Percentiles rank a stretch among this genome's conserved stretches.
Evolutionary conservation across 2,113 vertebrate species (phyloP).

Genomic region (Gallinago media): DNA sequence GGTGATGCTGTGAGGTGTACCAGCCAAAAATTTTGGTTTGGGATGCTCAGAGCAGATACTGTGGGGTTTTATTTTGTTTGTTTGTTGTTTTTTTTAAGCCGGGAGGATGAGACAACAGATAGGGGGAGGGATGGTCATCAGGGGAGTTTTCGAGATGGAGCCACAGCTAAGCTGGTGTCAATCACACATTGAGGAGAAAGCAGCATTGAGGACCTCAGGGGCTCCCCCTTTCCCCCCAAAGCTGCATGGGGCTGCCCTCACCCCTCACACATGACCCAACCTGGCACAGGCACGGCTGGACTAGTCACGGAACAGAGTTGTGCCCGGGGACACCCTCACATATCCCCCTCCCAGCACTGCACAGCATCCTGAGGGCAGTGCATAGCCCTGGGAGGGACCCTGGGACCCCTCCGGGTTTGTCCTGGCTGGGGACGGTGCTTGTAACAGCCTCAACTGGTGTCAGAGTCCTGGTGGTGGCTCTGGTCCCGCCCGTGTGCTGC

Average conservation of each 20-base stretch:
- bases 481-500: fast-evolving
- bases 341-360: neutral
- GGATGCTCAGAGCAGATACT: neutral
- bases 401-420: too few species aligned
- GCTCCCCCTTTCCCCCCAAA: neutral
- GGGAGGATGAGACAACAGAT: neutral
- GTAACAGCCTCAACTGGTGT: fast-evolving
- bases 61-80: neutral
- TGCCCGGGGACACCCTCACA: too few species aligned
- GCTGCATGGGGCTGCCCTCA: too few species aligned
- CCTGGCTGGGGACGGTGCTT: fast-evolving
- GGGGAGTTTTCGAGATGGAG: neutral
- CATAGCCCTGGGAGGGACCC: neutral
- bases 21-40: neutral
- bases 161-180: neutral
- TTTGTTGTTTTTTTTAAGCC: neutral
- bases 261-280: too few species aligned
- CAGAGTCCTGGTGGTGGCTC: fast-evolving
- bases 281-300: too few species aligned
- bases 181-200: neutral
- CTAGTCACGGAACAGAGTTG: too few species aligned
- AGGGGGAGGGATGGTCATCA: too few species aligned
- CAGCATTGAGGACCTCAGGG: neutral
- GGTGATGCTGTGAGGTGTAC: neutral
- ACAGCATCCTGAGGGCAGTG: fast-evolving